A percentile compares a stretch with the other conserved stretches of the same genome.
Evolutionary conservation across 2,888 invertebrate genomes (phyloP).

Genomic region (Machimus atricapillus): DNA sequence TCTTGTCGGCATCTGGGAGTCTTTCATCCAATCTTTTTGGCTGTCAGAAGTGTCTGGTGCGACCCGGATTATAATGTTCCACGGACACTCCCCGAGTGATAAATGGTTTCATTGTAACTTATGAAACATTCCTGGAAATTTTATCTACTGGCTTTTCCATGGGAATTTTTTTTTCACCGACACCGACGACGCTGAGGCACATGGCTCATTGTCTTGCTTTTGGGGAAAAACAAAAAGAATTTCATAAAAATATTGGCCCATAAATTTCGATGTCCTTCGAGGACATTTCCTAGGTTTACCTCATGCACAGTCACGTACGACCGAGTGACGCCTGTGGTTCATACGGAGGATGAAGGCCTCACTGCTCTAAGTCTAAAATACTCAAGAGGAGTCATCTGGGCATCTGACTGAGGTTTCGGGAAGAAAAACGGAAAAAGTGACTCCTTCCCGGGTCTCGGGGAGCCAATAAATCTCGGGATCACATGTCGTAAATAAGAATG

Average conservation of each 20-base stretch:
- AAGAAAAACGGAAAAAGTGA: neutral
- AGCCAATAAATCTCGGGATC: conserved; percentile 43
- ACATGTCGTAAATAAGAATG: conserved; percentile 46
- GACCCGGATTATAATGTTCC: neutral
- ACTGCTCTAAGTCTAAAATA: neutral
- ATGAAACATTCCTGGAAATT: neutral
- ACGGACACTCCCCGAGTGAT: neutral
- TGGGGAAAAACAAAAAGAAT: neutral
- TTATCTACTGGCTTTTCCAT: neutral
- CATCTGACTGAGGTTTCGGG: neutral
- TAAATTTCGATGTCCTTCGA: conserved; percentile 32
- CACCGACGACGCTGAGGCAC: neutral
- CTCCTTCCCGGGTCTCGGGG: neutral
- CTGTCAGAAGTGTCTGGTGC: neutral
- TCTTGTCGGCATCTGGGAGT: neutral
- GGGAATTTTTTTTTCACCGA: neutral
- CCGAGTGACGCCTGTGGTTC: conserved; percentile 29
- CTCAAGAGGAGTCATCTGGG: neutral
- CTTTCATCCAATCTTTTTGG: neutral
- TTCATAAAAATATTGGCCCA: conserved; percentile 30
- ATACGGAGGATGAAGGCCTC: neutral
- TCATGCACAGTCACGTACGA: conserved; percentile 38
- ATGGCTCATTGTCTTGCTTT: conserved; percentile 1
- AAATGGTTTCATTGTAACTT: neutral
- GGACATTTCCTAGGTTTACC: conserved; percentile 31